A percentile compares a stretch with the other conserved stretches of the same genome.
Evolutionary conservation across 2,113 vertebrate genomes (phyloP).

Genomic region (Rhineura floridana): DNA sequence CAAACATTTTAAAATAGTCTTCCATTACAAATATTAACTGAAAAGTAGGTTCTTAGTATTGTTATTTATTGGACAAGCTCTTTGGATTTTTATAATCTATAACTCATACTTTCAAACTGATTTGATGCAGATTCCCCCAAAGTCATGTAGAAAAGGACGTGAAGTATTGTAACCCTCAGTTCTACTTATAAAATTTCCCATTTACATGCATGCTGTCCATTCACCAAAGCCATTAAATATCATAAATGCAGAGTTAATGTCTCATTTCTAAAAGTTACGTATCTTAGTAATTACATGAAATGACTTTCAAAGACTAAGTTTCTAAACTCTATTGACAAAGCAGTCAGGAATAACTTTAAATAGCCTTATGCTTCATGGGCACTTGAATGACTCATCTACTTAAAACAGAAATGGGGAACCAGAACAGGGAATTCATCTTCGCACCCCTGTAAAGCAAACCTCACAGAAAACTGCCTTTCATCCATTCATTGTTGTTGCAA

Average conservation of each 20-base stretch:
- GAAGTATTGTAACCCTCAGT: conserved; percentile 62
- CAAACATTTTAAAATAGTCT: conserved; percentile 56
- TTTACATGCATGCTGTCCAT: conserved; percentile 71
- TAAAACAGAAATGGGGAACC: conserved; percentile 31
- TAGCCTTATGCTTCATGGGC: conserved; percentile 61
- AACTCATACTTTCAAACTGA: conserved; percentile 59
- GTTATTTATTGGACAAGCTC: conserved; percentile 70
- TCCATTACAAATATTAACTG: conserved; percentile 59
- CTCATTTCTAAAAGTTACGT: conserved; percentile 71
- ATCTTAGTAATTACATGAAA: conserved; percentile 65
- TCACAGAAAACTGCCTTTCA: not conserved
- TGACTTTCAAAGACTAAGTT: conserved; percentile 70
- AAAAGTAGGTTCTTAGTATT: conserved; percentile 51
- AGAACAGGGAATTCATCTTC: conserved; percentile 2
- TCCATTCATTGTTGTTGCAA: not conserved
- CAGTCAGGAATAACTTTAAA: conserved; percentile 63
- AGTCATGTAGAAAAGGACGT: conserved; percentile 67
- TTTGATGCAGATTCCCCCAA: conserved; percentile 64
- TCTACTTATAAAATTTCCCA: conserved; percentile 71
- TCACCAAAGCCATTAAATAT: conserved; percentile 67
- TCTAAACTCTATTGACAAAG: conserved; percentile 64
- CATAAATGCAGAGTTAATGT: conserved; percentile 70
- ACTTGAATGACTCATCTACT: conserved; percentile 60
- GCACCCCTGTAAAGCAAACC: not conserved
- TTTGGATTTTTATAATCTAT: conserved; percentile 63